phyloP scores from a whole-genome alignment of 2,113 vertebrate species.

The Macquaria australasica region DNA sequence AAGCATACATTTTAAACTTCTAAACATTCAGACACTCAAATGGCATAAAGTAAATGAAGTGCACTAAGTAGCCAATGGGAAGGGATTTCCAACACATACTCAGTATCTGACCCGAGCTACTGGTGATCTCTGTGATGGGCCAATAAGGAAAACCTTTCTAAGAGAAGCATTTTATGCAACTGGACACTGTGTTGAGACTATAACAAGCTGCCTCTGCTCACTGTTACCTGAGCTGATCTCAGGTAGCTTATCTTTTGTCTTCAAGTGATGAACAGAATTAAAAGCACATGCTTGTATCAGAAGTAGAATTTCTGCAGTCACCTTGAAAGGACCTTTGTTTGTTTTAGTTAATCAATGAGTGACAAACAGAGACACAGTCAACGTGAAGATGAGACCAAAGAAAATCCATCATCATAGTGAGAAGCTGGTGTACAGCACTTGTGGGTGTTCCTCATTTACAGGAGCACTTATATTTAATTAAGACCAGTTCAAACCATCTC shows the following conservation, averaged over 20 bases:
- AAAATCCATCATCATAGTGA: constrained; percentile 1
- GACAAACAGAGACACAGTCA: background rate
- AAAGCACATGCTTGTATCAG: background rate
- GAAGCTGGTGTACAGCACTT: constrained; percentile 13
- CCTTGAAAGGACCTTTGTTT: background rate
- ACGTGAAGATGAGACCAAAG: background rate
- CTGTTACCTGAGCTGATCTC: background rate
- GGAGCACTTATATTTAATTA: background rate
- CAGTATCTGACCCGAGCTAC: background rate
- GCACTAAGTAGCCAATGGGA: background rate
- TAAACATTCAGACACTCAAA: background rate
- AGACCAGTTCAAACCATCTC: background rate
- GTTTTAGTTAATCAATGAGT: background rate
- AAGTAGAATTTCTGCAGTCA: background rate
- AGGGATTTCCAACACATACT: background rate
- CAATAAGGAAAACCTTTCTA: background rate
- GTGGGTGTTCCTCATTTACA: background rate
- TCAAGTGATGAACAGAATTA: background rate
- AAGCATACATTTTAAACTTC: background rate
- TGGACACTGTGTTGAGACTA: constrained; percentile 20
- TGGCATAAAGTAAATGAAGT: background rate
- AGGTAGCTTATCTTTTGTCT: background rate
- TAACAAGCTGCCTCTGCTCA: background rate
- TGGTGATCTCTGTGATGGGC: background rate
- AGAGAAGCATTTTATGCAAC: background rate